Percentiles rank a stretch among this genome's conserved stretches.
These are phyloP conservation scores for Ormyrus rosae DNA, from an alignment of 2,888 invertebrate species.

Conservation along the genomic window DNA sequence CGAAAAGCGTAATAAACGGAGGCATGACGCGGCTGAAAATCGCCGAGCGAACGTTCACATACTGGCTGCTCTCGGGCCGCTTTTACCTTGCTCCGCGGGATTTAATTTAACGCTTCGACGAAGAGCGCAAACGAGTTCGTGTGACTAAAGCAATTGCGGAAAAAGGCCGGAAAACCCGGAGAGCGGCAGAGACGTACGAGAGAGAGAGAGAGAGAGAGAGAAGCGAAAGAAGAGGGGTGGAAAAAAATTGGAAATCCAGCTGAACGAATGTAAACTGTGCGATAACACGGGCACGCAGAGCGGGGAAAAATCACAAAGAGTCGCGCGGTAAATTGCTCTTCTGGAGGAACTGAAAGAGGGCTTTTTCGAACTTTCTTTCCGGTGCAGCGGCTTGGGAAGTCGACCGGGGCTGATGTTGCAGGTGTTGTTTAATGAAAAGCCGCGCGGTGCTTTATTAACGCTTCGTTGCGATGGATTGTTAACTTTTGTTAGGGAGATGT, in stretches of 20 bases:
- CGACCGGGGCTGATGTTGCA: no score
- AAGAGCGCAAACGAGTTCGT: conserved; percentile 52
- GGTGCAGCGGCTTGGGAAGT: no score
- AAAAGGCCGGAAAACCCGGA: conserved; percentile 5
- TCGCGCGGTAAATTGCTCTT: no score
- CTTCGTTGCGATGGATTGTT: no score
- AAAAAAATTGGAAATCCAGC: conserved; percentile 31
- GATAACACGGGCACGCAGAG: neutral
- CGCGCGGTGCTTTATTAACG: no score
- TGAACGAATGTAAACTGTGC: conserved; percentile 19
- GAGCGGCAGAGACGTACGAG: conserved; percentile 14
- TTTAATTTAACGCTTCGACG: conserved; percentile 55
- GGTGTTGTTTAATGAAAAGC: no score
- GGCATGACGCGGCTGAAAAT: conserved; percentile 17
- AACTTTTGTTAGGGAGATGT: no score
- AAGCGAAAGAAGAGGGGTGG: conserved; percentile 25
- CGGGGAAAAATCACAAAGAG: no score
- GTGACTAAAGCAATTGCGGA: conserved; percentile 42
- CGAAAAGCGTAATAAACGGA: no score
- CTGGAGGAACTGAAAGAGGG: no score
- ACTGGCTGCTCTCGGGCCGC: neutral
- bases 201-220: conserved; percentile 6
- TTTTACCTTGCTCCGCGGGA: conserved; percentile 27
- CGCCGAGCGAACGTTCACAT: neutral
- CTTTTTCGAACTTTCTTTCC: no score